Conservation (phyloP, 2,888 invertebrate species). For the Plagodis pulveraria region DNA sequence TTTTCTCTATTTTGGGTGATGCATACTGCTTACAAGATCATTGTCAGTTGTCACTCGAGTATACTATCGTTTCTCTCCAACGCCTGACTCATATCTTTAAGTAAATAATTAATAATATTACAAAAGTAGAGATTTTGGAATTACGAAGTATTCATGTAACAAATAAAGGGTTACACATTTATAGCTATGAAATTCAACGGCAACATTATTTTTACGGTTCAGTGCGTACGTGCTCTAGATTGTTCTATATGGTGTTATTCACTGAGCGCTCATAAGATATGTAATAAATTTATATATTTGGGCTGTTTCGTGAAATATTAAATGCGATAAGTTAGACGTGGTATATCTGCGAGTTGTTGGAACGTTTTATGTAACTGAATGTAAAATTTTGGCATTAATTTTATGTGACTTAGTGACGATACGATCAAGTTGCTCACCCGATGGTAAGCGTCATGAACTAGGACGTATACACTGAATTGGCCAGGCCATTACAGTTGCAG, state of each 20-base stretch:
- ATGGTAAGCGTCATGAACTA: background rate
- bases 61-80: no score
- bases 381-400: no score
- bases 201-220: constrained; percentile 28
- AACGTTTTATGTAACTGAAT: no score
- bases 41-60: no score
- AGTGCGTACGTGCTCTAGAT: constrained; percentile 25
- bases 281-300: constrained; percentile 27
- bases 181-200: constrained; percentile 17
- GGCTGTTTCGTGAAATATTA: constrained; percentile 3
- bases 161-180: constrained; percentile 15
- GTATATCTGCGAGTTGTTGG: no score
- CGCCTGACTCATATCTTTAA: no score
- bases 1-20: no score
- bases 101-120: no score
- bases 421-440: background rate
- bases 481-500: no score
- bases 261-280: constrained; percentile 24
- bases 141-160: constrained; percentile 9
- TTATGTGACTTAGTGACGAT: no score
- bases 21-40: no score
- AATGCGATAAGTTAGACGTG: no score
- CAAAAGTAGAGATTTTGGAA: background rate
- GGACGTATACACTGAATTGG: background rate
- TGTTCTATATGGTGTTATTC: constrained; percentile 14